A percentile compares a stretch with the other conserved stretches of the same genome.
phyloP scores from a whole-genome alignment of 2,113 vertebrate species.

The human region GRCh38 chr22:43687001-43687500 shows the following conservation, averaged over 20 bases:
- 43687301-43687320: background rate
- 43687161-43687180: rapidly evolving
- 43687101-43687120: rapidly evolving
- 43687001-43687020: background rate
- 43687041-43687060: rapidly evolving
- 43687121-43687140: rapidly evolving
- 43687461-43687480: slow-evolving; percentile 64
- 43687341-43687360: background rate
- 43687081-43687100: rapidly evolving
- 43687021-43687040: rapidly evolving
- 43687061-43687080: rapidly evolving
- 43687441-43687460: background rate
- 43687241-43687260: background rate
- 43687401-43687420: background rate
- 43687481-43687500: background rate
- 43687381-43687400: background rate
- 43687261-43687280: background rate
- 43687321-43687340: background rate
- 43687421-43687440: background rate
- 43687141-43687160: rapidly evolving
- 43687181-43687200: rapidly evolving
- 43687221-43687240: rapidly evolving
- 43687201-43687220: rapidly evolving
- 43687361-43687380: background rate
- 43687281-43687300: background rate